A percentile compares a stretch with the other conserved stretches of the same genome.
Conservation (phyloP, 2,888 invertebrate genomes). For the Pyrrhia umbra region DNA sequence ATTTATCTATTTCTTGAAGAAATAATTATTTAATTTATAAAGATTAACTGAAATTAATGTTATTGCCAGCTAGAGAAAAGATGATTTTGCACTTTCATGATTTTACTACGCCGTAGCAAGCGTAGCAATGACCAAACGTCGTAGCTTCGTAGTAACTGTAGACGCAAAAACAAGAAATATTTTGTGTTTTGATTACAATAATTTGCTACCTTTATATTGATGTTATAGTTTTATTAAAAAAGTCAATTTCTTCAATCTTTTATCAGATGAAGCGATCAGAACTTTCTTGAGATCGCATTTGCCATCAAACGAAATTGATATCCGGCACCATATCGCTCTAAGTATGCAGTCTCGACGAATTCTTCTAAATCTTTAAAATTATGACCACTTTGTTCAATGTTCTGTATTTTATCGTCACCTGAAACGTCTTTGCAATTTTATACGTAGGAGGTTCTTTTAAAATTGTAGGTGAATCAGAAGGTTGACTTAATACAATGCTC, state of each 20-base stretch:
- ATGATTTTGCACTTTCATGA: too few relatives aligned
- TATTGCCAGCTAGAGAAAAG: too few relatives aligned
- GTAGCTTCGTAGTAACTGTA: too few relatives aligned
- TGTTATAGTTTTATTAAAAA: not conserved
- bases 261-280: conserved; percentile 29
- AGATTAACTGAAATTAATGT: too few relatives aligned
- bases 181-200: too few relatives aligned
- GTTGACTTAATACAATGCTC: not conserved
- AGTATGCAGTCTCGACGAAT: conserved; percentile 42
- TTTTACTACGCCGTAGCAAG: too few relatives aligned
- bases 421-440: conserved; percentile 50
- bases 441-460: conserved; percentile 9
- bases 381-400: conserved; percentile 47
- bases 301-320: conserved; percentile 50
- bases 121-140: too few relatives aligned
- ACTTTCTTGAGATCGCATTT: conserved; percentile 26
- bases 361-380: conserved; percentile 32
- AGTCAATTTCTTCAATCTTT: conserved; percentile 8
- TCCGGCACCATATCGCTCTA: conserved; percentile 26
- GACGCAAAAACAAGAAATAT: too few relatives aligned
- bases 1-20: too few relatives aligned
- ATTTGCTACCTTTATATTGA: too few relatives aligned
- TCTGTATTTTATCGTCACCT: conserved; percentile 57
- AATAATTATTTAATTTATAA: too few relatives aligned
- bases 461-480: conserved; percentile 9